These are phyloP conservation scores for Schizotus pectinicornis DNA, from an alignment of 2,888 invertebrate species.

Conservation along the genomic window DNA sequence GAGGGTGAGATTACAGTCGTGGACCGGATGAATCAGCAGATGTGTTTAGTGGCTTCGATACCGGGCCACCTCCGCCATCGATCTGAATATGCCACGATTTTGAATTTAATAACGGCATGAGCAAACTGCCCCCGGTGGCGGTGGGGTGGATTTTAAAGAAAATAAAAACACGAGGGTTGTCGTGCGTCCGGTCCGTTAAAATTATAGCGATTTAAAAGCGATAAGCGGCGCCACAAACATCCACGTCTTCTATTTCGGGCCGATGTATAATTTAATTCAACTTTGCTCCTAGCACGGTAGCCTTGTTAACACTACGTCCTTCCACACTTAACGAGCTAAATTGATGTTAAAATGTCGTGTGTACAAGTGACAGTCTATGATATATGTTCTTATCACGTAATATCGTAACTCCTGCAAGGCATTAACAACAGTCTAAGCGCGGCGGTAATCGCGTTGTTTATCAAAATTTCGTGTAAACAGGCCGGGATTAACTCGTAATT, in stretches of 20 bases:
- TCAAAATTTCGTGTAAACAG: too few relatives aligned
- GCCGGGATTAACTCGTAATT: too few relatives aligned
- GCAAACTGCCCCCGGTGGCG: neutral
- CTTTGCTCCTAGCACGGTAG: constrained; percentile 9
- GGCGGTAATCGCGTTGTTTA: neutral
- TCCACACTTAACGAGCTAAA: constrained; percentile 35
- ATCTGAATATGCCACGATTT: constrained; percentile 34
- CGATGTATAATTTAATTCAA: constrained; percentile 14
- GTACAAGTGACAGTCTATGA: constrained; percentile 31
- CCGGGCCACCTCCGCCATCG: constrained; percentile 27
- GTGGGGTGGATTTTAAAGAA: too few relatives aligned
- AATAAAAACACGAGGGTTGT: constrained; percentile 4
- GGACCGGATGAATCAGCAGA: constrained; percentile 48
- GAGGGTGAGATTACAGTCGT: constrained; percentile 40
- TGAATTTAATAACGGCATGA: constrained; percentile 31
- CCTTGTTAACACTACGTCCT: constrained; percentile 32
- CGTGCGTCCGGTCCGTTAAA: constrained; percentile 18
- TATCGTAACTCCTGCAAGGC: constrained; percentile 4
- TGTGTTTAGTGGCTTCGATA: constrained; percentile 38
- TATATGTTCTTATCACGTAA: constrained; percentile 27
- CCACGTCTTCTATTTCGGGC: constrained; percentile 1
- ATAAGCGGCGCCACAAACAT: constrained; percentile 13
- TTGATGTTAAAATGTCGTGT: constrained; percentile 41
- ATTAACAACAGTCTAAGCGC: constrained; percentile 3
- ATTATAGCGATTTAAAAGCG: constrained; percentile 13